phyloP scores from a whole-genome alignment of 2,888 invertebrate genomes.

The Drosophila limbata region DNA sequence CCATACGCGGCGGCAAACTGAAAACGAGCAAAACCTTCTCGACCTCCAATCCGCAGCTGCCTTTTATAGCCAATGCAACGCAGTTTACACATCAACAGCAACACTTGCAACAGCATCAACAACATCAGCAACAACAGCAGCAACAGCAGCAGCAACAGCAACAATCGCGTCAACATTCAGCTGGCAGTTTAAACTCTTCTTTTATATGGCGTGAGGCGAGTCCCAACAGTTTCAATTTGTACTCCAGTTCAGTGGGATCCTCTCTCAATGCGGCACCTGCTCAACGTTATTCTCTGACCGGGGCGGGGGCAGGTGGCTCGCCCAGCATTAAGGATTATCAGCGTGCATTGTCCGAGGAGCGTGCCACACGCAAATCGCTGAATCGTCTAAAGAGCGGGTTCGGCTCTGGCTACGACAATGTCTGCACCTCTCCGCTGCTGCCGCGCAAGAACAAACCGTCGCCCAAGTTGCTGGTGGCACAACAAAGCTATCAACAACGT shows the following conservation, averaged over 20 bases:
- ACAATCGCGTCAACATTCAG: slow-evolving; percentile 78
- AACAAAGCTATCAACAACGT: slow-evolving; percentile 56
- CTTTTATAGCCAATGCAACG: slow-evolving; percentile 82
- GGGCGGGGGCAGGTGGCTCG: slow-evolving; percentile 34
- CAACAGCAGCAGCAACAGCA: slow-evolving; percentile 21
- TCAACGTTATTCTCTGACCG: slow-evolving; percentile 81
- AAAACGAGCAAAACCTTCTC: slow-evolving; percentile 86
- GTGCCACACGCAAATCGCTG: slow-evolving; percentile 83
- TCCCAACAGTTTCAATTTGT: slow-evolving; percentile 85
- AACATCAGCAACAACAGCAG: slow-evolving; percentile 27
- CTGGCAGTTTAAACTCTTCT: slow-evolving; percentile 85
- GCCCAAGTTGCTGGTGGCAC: slow-evolving; percentile 66
- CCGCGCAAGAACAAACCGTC: slow-evolving; percentile 84
- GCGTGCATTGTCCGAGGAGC: slow-evolving; percentile 83
- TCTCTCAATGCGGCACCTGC: slow-evolving; percentile 80
- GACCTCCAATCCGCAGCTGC: slow-evolving; percentile 86
- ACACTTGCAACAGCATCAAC: slow-evolving; percentile 43
- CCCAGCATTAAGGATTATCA: slow-evolving; percentile 77
- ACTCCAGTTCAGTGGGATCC: slow-evolving; percentile 85
- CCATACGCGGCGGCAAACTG: slow-evolving; percentile 85
- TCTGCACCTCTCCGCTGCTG: slow-evolving; percentile 84
- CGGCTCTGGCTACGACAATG: slow-evolving; percentile 85
- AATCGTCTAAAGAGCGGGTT: slow-evolving; percentile 84
- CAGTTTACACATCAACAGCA: slow-evolving; percentile 59
- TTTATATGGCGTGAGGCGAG: slow-evolving; percentile 86